A percentile compares a stretch with the other conserved stretches of the same genome.
Conservation (phyloP, 2,888 invertebrate species). For the Stenolophus ochropezus region DNA sequence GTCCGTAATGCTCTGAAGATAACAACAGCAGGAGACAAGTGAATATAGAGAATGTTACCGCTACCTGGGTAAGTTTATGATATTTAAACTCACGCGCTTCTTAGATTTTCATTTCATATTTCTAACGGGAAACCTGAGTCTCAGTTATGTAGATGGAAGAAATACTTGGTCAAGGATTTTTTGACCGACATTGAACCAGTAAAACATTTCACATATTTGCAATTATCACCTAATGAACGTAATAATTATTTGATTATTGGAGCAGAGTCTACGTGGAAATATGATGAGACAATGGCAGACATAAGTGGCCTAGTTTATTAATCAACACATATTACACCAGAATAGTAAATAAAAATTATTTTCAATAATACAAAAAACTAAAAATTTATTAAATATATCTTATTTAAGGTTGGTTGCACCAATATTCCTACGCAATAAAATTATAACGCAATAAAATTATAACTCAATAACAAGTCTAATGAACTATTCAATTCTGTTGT, state of each 20-base stretch:
- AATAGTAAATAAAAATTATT: too few species aligned
- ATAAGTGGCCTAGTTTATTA: too few species aligned
- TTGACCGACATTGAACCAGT: not conserved
- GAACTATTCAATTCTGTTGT: too few species aligned
- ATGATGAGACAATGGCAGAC: too few species aligned
- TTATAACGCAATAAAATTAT: too few species aligned
- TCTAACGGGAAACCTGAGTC: conserved; percentile 35
- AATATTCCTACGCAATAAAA: too few species aligned
- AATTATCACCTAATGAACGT: conserved; percentile 8
- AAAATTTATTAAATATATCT: too few species aligned
- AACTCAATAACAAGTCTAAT: too few species aligned
- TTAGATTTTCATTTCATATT: conserved; percentile 41
- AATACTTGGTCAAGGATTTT: conserved; percentile 42
- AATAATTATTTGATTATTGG: not conserved
- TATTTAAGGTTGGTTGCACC: too few species aligned
- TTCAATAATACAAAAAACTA: too few species aligned
- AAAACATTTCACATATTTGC: not conserved
- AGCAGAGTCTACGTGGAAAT: not conserved
- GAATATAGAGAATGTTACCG: not conserved
- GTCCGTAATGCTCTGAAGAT: not conserved
- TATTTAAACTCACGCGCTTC: conserved; percentile 33
- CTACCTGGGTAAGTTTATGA: conserved; percentile 23
- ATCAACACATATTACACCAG: too few species aligned
- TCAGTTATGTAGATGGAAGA: conserved; percentile 5
- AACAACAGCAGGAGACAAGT: not conserved